Base-by-base conservation (phyloP, 1,140 invertebrate genomes). In the Phenacoccus solenopsis region DNA sequence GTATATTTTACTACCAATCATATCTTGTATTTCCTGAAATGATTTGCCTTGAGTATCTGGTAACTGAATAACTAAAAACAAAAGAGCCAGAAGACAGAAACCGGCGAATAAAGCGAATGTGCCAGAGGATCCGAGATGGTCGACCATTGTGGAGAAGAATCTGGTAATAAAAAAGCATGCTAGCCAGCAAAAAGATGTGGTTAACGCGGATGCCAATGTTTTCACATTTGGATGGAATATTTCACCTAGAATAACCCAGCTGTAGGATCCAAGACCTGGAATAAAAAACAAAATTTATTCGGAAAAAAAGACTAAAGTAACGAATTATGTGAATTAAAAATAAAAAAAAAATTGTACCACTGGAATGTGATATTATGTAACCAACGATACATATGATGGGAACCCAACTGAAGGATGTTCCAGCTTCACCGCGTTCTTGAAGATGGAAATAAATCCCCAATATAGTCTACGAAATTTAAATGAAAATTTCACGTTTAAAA, bases 231-330 rank as follows among this genome's bases (percentile, higher is more conserved):
- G 80, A 0, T 91, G 86, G 74, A 93, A 90, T 73, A 94, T 84
- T 79, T 95, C 90, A 1, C 87, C 88, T 83, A 93, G 87, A 27
- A 95, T 84, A 0, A 90, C 85, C 90, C 91, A 93, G 0, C 90
- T 89, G 13, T 94, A 79, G 0, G 92, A 90, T 0, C 91, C 91
- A 74, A 91, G 88, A 4, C 89, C 90, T 76, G 72, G 75, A 79
- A 73, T 57, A 64, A 61, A 20, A n/a, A n/a, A n/a, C n/a, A n/a
- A n/a, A n/a, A n/a, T n/a, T n/a, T n/a, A n/a, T n/a, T n/a, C n/a
- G n/a, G n/a, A n/a, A n/a, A 32, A 32, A 32, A 32, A 32, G 13
- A 32, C 30, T 13, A 32, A 32, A 13, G n/a, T n/a, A n/a, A 32
- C 5, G 30, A 32, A 32, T 32, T 32, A 32, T 32, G 30, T 7